Evolutionary conservation across 2,113 vertebrate genomes (phyloP), one percentile per base, ranked within the genome.

Genomic region (Callithrix jacchus): DNA sequence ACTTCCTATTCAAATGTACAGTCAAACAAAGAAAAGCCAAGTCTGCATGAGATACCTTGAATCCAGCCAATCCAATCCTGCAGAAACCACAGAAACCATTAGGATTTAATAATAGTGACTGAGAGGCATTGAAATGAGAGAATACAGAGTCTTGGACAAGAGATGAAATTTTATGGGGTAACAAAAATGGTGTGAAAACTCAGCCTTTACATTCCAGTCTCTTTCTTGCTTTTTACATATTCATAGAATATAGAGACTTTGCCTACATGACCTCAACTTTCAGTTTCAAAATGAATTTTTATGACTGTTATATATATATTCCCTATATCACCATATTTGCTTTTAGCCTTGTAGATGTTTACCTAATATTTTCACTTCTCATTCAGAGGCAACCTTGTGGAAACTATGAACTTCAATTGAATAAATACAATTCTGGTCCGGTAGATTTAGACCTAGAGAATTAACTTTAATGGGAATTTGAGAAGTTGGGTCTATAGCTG

Each of bases 391-490:
- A 93, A 61, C 58, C 40, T 89, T 82, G 58, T 68, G 84, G 92
- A 94, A 95, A 89, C 61, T 76, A 58, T 87, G 82, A 97, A 54
- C 79, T 88, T 93, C 17, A 49, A 27, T 52, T 88, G 77, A 96
- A 90, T 81, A 86, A 93, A 94, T 91, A 87, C 12, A 54, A 64
- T 94, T 96, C n/a, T 58, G 49, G 83, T 80, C 77, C 64, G 83
- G 12, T 83, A 89, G 47, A 73, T 91, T 95, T 93, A 87, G 40
- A 68, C 12, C 6, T 58, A 66, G 80, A 95, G 70, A 86, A 97
- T 89, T 91, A 91, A 95, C 83, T 84, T 77, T 94, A 92, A 96
- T 87, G 79, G 42, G 54, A 95, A 92, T 92, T 80, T 89, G 93
- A 94, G 82, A 97, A 84, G 73, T 23, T 93, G 49, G 18, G 82